Percentiles rank a stretch among this genome's conserved stretches.
phyloP scores from a whole-genome alignment of 2,797 vertebrate species.

The Spinibarbus caldwelli region DNA sequence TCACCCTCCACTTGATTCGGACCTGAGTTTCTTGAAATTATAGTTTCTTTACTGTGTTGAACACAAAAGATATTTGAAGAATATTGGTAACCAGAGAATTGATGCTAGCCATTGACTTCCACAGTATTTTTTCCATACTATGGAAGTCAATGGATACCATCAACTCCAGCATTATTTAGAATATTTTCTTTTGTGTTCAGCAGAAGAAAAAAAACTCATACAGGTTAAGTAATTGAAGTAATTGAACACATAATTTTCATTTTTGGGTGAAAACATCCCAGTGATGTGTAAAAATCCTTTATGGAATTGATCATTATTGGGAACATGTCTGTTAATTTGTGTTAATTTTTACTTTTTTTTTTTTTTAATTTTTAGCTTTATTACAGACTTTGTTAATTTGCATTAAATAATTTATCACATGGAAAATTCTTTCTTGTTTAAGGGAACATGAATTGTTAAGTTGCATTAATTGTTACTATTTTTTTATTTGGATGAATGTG shows the following conservation, averaged over 20 bases:
- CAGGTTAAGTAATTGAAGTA: neutral
- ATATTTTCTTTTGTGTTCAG: neutral
- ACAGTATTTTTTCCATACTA: neutral
- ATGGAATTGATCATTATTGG: neutral
- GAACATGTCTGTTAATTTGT: neutral
- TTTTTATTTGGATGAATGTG: neutral
- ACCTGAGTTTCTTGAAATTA: neutral
- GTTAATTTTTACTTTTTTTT: neutral
- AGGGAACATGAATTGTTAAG: too few relatives aligned
- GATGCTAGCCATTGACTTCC: neutral
- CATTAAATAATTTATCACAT: neutral
- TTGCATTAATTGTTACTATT: too few relatives aligned
- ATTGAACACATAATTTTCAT: neutral
- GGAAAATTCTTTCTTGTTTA: neutral
- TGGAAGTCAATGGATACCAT: too few relatives aligned
- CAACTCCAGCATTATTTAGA: neutral
- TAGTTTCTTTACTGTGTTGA: too few relatives aligned
- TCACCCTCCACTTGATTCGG: too few relatives aligned
- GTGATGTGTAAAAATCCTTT: neutral
- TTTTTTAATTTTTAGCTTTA: neutral
- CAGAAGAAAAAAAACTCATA: neutral
- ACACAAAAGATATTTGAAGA: neutral
- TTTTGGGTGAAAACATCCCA: neutral
- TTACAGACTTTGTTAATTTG: neutral
- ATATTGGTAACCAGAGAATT: neutral